Percentiles rank a stretch among this genome's conserved stretches.
These are phyloP conservation scores for Daktulosphaira vitifoliae DNA, from an alignment of 1,140 invertebrate species.

Conservation along the genomic window DNA sequence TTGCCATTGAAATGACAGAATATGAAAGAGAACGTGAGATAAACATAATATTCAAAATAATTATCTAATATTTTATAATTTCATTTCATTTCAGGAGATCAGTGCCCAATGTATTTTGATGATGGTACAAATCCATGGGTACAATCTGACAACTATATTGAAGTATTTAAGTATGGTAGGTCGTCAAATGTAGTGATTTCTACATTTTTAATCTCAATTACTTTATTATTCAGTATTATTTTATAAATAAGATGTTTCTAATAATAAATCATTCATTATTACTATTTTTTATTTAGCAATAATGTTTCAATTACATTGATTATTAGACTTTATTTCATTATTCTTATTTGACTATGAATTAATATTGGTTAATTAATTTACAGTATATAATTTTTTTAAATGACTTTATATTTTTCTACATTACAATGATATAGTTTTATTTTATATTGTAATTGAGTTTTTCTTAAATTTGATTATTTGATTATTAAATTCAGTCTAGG, in stretches of 20 bases:
- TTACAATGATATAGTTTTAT: too few relatives aligned
- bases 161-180: conserved; percentile 30
- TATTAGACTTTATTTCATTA: too few relatives aligned
- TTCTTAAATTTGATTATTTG: too few relatives aligned
- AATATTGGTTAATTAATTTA: too few relatives aligned
- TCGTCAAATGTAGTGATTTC: conserved; percentile 10
- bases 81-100: conserved; percentile 56
- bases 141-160: conserved; percentile 22
- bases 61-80: conserved; percentile 12
- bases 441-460: too few relatives aligned
- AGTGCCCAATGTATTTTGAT: conserved; percentile 91
- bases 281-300: too few relatives aligned
- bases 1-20: conserved; percentile 81
- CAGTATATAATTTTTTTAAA: too few relatives aligned
- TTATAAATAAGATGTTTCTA: conserved; percentile 6
- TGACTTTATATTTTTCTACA: too few relatives aligned
- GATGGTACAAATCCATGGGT: conserved; percentile 80
- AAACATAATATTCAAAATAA: conserved; percentile 32
- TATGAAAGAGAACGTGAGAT: conserved; percentile 76
- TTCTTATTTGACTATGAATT: too few relatives aligned
- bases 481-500: too few relatives aligned
- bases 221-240: neutral
- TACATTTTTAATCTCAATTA: neutral
- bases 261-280: too few relatives aligned
- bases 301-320: too few relatives aligned